Evolutionary conservation across 2,888 invertebrate species (phyloP), one percentile per base, ranked within the genome.

Genomic region (Laspeyria flexula): DNA sequence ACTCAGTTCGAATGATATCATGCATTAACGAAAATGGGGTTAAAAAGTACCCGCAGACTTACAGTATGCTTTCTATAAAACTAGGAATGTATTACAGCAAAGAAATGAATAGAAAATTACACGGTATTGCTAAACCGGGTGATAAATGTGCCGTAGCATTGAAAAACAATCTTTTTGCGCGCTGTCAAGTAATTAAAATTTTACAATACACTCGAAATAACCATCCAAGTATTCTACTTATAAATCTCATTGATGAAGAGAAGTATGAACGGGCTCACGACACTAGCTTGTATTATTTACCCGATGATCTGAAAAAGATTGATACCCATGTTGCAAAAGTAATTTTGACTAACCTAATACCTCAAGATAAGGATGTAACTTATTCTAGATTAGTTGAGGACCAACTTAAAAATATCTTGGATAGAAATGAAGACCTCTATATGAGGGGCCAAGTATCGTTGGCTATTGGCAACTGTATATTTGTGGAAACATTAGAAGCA

Each of bases 171-270:
- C 85, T 86, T 46, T 95, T 90, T 69, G 88, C 86, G 39, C 85
- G 95, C 47, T 94, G 94, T 50, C 89, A 92, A 78, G 88, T 95
- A 0, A 49, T 94, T 0, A 90, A 90, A 65, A 79, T 94, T 27
- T 50, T 86, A 1, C 73, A 75, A 23, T 59, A 68, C 25, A 79
- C 84, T 63, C 68, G 75, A 34, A 81, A 75, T 21, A 84, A 82
- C 0, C 74, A 77, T 16, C 83, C 88, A 3, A 75, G 80, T 53
- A 51, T 65, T 1, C 77, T 93, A 0, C 65, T 91, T 50, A 82
- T 96, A 1, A 93, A 93, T 55, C 87, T 94, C 18, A 85, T 96
- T 9, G 96, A 96, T 60, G 93, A 92, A 65, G 95, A 95, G 33
- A 85, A 77, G 40, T 77, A 85, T 1, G 85, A 91, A 38, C 77